Conservation (phyloP, 2,888 invertebrate species). For the Andrena hattorfiana region DNA sequence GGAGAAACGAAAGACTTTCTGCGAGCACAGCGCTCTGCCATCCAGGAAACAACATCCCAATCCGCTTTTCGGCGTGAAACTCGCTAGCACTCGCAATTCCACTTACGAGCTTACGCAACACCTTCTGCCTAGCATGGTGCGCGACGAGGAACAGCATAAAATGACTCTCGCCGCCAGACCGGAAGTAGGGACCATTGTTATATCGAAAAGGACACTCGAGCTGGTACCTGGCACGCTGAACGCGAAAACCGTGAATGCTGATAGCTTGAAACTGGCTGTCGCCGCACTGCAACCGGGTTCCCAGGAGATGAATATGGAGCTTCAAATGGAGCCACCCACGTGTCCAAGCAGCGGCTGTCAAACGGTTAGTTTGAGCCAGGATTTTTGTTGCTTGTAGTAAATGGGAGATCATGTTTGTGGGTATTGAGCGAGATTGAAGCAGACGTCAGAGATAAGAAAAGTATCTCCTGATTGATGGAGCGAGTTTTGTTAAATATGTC, state of each 20-base stretch:
- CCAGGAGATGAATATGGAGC: conserved; percentile 76
- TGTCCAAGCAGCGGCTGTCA: conserved; percentile 83
- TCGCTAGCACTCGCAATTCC: conserved; percentile 75
- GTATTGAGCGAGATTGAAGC: too few relatives aligned
- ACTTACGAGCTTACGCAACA: conserved; percentile 83
- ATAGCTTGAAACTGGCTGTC: conserved; percentile 76
- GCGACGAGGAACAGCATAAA: conserved; percentile 85
- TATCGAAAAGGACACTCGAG: conserved; percentile 83
- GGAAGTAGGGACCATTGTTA: conserved; percentile 86
- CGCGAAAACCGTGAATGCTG: conserved; percentile 68
- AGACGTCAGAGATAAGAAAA: too few relatives aligned
- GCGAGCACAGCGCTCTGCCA: conserved; percentile 78
- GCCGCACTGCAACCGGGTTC: conserved; percentile 75
- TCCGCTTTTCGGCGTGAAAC: conserved; percentile 76
- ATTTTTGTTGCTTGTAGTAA: neutral
- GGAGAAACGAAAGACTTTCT: conserved; percentile 89
- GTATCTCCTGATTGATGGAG: too few relatives aligned
- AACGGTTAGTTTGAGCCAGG: conserved; percentile 76
- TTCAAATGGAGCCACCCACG: conserved; percentile 77
- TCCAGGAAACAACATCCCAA: conserved; percentile 76
- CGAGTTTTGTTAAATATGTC: too few relatives aligned
- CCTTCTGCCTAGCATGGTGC: conserved; percentile 79
- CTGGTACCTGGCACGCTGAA: conserved; percentile 79
- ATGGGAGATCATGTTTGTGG: neutral
- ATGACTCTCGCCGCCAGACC: conserved; percentile 85